Evolutionary conservation across 1,140 invertebrate species (phyloP).

Genomic region (Aphidius ervi): DNA sequence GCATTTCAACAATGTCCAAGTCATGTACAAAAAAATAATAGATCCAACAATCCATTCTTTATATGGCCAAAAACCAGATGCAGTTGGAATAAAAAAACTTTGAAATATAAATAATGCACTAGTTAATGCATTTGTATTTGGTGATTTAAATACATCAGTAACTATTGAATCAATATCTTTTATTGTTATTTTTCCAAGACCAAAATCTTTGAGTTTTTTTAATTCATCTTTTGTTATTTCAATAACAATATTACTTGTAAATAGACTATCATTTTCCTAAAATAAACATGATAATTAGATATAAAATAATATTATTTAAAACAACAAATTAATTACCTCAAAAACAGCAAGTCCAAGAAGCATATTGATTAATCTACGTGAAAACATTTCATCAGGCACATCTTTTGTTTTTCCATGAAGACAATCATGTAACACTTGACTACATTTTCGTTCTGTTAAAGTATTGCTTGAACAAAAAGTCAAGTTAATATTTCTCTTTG

Average conservation of each 20-base stretch:
- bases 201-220: slow-evolving; percentile 31
- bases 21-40: slow-evolving; percentile 20
- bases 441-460: slow-evolving; percentile 1
- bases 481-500: neutral
- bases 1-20: slow-evolving; percentile 15
- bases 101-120: slow-evolving; percentile 15
- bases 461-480: neutral
- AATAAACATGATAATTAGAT: neutral
- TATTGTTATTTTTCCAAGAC: slow-evolving; percentile 29
- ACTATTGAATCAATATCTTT: slow-evolving; percentile 37
- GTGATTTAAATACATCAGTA: slow-evolving; percentile 26
- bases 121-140: slow-evolving; percentile 13
- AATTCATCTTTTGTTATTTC: slow-evolving; percentile 31
- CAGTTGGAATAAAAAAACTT: slow-evolving; percentile 12
- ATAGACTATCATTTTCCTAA: slow-evolving; percentile 27
- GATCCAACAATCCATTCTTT: slow-evolving; percentile 25
- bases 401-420: slow-evolving; percentile 7
- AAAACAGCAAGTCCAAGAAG: slow-evolving; percentile 31
- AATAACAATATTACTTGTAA: slow-evolving; percentile 31
- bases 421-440: slow-evolving; percentile 20
- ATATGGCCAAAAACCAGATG: slow-evolving; percentile 28
- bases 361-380: slow-evolving; percentile 34
- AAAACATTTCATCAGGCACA: slow-evolving; percentile 30
- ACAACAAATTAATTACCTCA: slow-evolving; percentile 26
- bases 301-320: slow-evolving; percentile 2